phyloP scores from a whole-genome alignment of 2,888 invertebrate genomes.

The Meliscaeva auricollis region DNA sequence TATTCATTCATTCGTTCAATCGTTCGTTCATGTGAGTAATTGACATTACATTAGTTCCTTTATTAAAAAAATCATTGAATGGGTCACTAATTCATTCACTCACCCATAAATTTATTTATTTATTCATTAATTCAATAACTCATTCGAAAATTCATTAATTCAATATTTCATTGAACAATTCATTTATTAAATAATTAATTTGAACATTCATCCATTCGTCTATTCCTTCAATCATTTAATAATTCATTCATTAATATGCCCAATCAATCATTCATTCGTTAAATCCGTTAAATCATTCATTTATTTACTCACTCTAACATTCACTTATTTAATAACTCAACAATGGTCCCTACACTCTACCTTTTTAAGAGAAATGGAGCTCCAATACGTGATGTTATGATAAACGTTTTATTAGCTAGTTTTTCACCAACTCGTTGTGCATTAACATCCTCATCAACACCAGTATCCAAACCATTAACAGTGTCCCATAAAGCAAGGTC shows the following conservation, averaged over 20 bases:
- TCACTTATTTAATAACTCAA: background rate
- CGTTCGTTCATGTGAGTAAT: background rate
- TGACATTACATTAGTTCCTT: background rate
- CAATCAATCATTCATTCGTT: too few species aligned
- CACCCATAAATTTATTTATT: background rate
- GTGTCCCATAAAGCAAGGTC: slow-evolving; percentile 85
- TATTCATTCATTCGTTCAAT: background rate
- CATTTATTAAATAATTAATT: too few species aligned
- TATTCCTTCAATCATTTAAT: too few species aligned
- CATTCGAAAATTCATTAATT: too few species aligned
- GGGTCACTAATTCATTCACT: background rate
- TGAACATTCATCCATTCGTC: too few species aligned
- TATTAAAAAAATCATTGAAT: background rate
- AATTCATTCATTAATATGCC: too few species aligned
- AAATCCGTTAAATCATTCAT: too few species aligned
- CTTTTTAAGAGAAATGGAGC: slow-evolving; percentile 88
- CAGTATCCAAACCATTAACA: slow-evolving; percentile 82
- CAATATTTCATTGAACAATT: too few species aligned
- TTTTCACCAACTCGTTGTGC: slow-evolving; percentile 84
- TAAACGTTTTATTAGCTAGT: slow-evolving; percentile 88
- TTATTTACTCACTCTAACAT: background rate
- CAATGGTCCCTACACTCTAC: slow-evolving; percentile 78
- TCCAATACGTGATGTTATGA: slow-evolving; percentile 89
- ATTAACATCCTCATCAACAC: slow-evolving; percentile 87
- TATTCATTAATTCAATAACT: too few species aligned